Evolutionary conservation across 1,140 invertebrate species (phyloP).

Genomic region (Cydia splendana): DNA sequence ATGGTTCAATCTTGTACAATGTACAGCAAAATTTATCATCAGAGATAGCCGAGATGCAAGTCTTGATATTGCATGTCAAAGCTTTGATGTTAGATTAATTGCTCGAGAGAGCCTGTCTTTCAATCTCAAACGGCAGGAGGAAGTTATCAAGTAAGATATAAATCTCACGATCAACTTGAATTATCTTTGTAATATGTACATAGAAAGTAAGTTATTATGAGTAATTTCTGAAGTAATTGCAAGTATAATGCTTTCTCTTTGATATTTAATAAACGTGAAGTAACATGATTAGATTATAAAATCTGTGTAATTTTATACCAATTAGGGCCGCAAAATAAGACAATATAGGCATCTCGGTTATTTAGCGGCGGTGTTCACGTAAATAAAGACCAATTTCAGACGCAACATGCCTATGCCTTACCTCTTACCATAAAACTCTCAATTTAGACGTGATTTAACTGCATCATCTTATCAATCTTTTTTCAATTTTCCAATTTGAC

Average conservation of each 20-base stretch:
- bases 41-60: slow-evolving; percentile 7
- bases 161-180: slow-evolving; percentile 6
- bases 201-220: slow-evolving; percentile 24
- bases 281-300: neutral
- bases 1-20: neutral
- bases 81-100: slow-evolving; percentile 18
- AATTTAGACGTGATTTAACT: no score
- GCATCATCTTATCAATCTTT: no score
- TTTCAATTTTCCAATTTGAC: no score
- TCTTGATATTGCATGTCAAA: slow-evolving; percentile 18
- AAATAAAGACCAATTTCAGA: no score
- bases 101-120: neutral
- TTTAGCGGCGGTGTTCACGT: no score
- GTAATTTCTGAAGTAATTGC: neutral
- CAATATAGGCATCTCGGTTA: no score
- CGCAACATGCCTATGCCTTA: no score
- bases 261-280: neutral
- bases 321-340: no score
- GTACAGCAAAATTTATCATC: neutral
- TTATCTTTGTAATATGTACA: neutral
- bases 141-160: slow-evolving; percentile 20
- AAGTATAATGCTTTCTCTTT: neutral
- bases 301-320: no score
- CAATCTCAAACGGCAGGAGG: slow-evolving; percentile 6
- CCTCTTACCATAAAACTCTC: no score